Evolutionary conservation across 2,888 invertebrate species (phyloP), one percentile per base, ranked within the genome.

Genomic region (Sarcophaga subvicina): DNA sequence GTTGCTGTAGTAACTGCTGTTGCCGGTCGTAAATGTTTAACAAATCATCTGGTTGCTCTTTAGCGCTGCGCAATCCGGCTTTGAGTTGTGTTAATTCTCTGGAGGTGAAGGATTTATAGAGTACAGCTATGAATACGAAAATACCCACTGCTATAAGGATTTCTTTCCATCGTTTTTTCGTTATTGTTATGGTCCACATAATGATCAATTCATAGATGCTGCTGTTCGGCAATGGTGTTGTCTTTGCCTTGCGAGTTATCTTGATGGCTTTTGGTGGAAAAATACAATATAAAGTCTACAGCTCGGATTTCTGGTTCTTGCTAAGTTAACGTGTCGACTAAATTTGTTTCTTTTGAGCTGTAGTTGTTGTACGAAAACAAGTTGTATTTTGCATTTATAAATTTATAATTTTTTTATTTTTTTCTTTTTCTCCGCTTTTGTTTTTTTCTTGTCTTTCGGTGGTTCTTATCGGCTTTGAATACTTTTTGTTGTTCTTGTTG

Each of bases 111-210:
- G 89, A 88, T 85, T 89, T 90, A 83, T 91, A 92, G 5, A 91
- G 75, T 77, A 91, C 91, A 47, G 91, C 72, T 3, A 92, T 47
- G 1, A 89, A 77, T 22, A 92, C 25, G 47, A 90, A 67, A 12
- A 88, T 81, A 54, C 91, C 75, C 47, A 89, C 88, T 45, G 89
- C 70, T 45, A 90, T 83, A 37, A 89, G 86, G 70, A 91, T 88
- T 72, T 91, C 89, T 89, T 91, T 91, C 90, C 91, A 91, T 89
- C 90, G 90, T 78, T 90, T 90, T 78, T 90, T 91, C 17, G 89
- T 89, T 86, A 90, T 88, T 86, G 89, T 89, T 87, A 89, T 89
- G 89, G 89, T 89, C 90, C 91, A 90, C 89, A 84, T 87, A 73
- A 77, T 59, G 37, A 71, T 25, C 14, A 80, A 47, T 37, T 83